phyloP scores from a whole-genome alignment of 2,797 vertebrate genomes.

The Clarias platycephalus region DNA sequence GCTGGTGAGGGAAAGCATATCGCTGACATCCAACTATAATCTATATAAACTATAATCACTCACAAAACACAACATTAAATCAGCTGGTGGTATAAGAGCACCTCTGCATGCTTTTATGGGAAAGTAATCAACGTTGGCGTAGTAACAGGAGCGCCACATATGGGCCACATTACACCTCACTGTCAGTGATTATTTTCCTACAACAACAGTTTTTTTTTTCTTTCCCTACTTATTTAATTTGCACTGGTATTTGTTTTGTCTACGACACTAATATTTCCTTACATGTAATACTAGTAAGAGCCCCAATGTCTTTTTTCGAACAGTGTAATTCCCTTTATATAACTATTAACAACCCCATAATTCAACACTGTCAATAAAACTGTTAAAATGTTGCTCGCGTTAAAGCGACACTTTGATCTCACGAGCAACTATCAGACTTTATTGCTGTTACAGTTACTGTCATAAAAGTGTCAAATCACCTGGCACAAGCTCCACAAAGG shows the following conservation, averaged over 20 bases:
- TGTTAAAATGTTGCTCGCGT: neutral
- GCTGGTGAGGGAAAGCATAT: too few relatives aligned
- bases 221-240: neutral
- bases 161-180: neutral
- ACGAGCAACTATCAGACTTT: conserved; percentile 4
- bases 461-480: conserved; percentile 43
- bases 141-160: neutral
- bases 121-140: neutral
- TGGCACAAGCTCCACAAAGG: neutral
- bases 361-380: neutral
- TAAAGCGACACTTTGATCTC: conserved; percentile 16
- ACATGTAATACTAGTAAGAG: neutral
- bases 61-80: neutral
- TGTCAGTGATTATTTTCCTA: neutral
- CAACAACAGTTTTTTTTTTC: neutral
- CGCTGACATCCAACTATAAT: neutral
- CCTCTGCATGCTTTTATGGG: neutral
- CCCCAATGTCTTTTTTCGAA: neutral
- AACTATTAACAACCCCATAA: neutral
- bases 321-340: neutral
- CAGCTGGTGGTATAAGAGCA: neutral
- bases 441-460: conserved; percentile 24
- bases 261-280: neutral
- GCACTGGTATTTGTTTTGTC: neutral
- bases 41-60: neutral